Base-by-base conservation (phyloP, 2,113 vertebrate species). In the Petromus typicus region DNA sequence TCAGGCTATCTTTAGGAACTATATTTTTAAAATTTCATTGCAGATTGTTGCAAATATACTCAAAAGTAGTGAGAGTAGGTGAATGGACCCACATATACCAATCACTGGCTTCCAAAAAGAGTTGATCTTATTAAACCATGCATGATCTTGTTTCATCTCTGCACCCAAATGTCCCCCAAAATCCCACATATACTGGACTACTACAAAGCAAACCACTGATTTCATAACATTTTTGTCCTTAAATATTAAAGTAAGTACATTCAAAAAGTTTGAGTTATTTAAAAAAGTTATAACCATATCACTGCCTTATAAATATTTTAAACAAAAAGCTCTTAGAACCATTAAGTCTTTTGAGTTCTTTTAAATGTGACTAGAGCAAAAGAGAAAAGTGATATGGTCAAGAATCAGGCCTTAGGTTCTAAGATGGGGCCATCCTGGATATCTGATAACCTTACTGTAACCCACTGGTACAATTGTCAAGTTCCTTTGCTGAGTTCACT, bases 1-100 rank as follows among this genome's bases (percentile, higher is more conserved):
- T 95, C 61, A 93, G 40, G 4, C 95, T 78, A 85, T 79, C 89
- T 93, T 61, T 78, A 57, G 32, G 48, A 48, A 11, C 32, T 43
- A 88, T 30, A n/a, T 59, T 63, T 86, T 22, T 16, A 81, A 63
- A 80, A 67, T 63, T 80, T 87, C 69, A 57, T 79, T 73, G 30
- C 5, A 27, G 17, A 91, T 61, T 81, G 37, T 40, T 88, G 61
- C 76, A 92, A 90, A 80, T 95, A 18, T 14, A 69, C 61, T n/a
- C 1, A 27, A 73, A 86, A 85, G 45, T 64, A 82, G 64, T 89
- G 63, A 89, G 45, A 43, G 12, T 78, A 34, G 40, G 59, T 37
- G 25, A 73, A 83, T 71, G 32, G 4, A 48, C 30, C 25, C 12
- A 43, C n/a, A 3, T 18, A 3, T 45, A 40, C 59, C 37, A 67